Evolutionary conservation across 2,113 vertebrate genomes (phyloP), one percentile per base, ranked within the genome.

Genomic region (Puffinus mauretanicus): DNA sequence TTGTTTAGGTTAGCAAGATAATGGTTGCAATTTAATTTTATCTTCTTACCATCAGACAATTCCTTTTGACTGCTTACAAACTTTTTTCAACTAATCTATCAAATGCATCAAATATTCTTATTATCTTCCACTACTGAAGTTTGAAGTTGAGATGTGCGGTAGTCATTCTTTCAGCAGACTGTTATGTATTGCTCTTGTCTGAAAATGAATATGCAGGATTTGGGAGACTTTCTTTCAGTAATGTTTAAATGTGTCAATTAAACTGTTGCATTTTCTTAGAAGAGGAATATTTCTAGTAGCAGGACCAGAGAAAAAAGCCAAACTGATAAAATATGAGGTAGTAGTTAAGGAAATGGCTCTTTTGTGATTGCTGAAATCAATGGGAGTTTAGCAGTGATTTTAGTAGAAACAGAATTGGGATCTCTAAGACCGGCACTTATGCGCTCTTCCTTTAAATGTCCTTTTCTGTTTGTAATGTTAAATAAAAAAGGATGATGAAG

Each of bases 261-360:
- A 94, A 61, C 47, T 67, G 32, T 95, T 92, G 81, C 0, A 2
- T 93, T 95, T 93, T 94, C 76, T 57, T 55, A 87, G 81, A 78
- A n/a, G 19, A 46, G 36, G 49, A 62, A 6, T 46, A 29, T 83
- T 93, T 82, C 61, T 77, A 78, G 67, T 72, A 84, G 86, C 86
- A 96, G 76, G 61, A 70, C 57, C 71, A 82, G 34, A 91, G 85
- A 82, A 96, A 87, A 69, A 90, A 94, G 75, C 64, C 82, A 49
- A 58, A 67, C 65, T 55, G 17, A 46, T 61, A 51, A 73, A 70
- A 65, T 16, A 16, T 9, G 36, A 93, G 80, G 61, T n/a, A 27
- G 46, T 32, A 26, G 32, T 67, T 95, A 79, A 67, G 64, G 71
- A 61, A 81, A 55, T 62, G n/a, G 7, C 27, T 38, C 19, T 76